phyloP scores from a whole-genome alignment of 2,888 invertebrate species.

The Cantharis rustica region DNA sequence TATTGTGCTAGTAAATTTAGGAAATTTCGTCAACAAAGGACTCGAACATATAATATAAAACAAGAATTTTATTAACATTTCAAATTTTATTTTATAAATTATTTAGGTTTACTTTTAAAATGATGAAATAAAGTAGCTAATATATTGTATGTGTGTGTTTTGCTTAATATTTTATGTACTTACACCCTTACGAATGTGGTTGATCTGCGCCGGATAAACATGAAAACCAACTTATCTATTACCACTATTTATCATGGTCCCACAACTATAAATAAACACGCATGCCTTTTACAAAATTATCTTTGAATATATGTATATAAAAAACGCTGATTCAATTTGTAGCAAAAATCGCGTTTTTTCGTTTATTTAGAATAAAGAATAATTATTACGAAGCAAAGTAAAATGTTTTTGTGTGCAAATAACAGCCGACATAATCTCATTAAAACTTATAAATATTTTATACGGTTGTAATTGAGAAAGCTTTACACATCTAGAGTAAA shows the following conservation, averaged over 20 bases:
- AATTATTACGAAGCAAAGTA: not conserved
- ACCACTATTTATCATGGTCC: not conserved
- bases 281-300: not conserved
- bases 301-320: not conserved
- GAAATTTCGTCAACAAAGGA: not conserved
- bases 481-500: constrained; percentile 2
- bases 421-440: not conserved
- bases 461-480: not conserved
- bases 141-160: not conserved
- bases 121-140: not conserved
- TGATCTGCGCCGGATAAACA: not conserved
- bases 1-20: too few relatives aligned
- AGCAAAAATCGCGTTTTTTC: not conserved
- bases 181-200: not conserved
- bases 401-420: not conserved
- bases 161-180: not conserved
- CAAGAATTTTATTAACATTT: not conserved
- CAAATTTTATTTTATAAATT: not conserved
- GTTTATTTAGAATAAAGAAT: not conserved
- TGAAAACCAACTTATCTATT: not conserved
- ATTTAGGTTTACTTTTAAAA: not conserved
- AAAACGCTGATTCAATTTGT: not conserved
- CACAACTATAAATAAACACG: not conserved
- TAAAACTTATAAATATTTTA: not conserved
- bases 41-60: not conserved